These are phyloP conservation scores for Balearica regulorum DNA, from an alignment of 2,797 vertebrate genomes.

Conservation along the genomic window DNA sequence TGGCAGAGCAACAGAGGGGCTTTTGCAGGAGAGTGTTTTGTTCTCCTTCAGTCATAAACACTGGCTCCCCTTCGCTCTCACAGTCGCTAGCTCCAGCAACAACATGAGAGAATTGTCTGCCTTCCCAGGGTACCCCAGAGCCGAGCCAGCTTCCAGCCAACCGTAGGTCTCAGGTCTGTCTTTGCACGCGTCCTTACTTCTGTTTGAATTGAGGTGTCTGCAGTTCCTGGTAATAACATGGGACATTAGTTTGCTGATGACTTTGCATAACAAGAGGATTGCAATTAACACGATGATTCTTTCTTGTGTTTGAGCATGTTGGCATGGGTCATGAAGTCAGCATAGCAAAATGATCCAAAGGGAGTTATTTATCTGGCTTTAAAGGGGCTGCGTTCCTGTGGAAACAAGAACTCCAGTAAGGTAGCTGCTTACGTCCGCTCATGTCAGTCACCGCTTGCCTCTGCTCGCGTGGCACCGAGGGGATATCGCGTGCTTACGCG, in stretches of 20 bases:
- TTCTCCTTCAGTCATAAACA: not conserved
- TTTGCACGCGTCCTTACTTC: not conserved
- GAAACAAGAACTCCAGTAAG: not conserved
- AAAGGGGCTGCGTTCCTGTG: not conserved
- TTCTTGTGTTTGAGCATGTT: slow-evolving; percentile 13
- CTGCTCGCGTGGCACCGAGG: fast-evolving
- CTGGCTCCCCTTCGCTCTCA: not conserved
- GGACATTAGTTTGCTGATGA: slow-evolving; percentile 63
- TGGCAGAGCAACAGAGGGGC: not conserved
- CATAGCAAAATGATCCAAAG: not conserved
- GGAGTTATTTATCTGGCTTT: not conserved
- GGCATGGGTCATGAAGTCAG: slow-evolving; percentile 16
- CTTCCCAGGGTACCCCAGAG: not conserved
- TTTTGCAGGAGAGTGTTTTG: not conserved
- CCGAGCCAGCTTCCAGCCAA: not conserved
- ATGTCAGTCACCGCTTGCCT: too few relatives aligned
- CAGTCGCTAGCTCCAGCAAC: not conserved
- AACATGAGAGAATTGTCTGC: not conserved
- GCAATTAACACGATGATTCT: slow-evolving; percentile 51
- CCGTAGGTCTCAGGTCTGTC: not conserved
- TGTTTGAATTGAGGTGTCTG: not conserved
- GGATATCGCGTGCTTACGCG: fast-evolving
- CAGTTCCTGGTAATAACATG: slow-evolving; percentile 53
- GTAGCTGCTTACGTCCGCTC: fast-evolving
- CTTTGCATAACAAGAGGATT: slow-evolving; percentile 52